Evolutionary conservation across 2,888 invertebrate genomes (phyloP), one percentile per base, ranked within the genome.

Genomic region (Cryptops parisi): DNA sequence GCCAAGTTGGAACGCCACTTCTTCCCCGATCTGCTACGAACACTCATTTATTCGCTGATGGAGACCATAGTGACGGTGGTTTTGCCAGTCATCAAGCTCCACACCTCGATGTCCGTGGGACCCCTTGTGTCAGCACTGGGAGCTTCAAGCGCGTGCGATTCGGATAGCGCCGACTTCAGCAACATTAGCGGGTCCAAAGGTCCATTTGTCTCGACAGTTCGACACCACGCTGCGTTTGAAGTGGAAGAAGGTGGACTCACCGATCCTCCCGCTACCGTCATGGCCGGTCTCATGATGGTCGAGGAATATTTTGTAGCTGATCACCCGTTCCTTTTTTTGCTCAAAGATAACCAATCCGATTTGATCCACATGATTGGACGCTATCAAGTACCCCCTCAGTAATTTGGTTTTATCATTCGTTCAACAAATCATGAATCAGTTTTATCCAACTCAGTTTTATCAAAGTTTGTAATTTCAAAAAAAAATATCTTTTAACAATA

Each of bases 241-340:
- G 19, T 41, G 43, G 19, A 6, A 5, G 43, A 41, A 19, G 43
- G 19, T 6, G 43, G 43, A 5, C 5, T 6, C 9, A 41, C 6
- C 43, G 43, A 41, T n/a, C 43, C 43, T 5, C 43, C 17, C 43
- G 5, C n/a, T 21, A 6, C n/a, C 12, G 19, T 6, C 5, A 5
- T 17, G 6, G 9, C 6, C 12, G 43, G n/a, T 6, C n/a, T 21
- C 12, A 19, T 6, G 15, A 5, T 17, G 6, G 43, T 41, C n/a
- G 43, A 41, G 19, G 43, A 41, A 17, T 41, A 41, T n/a, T 41
- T 41, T 21, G 43, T 41, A 5, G 43, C 43, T 6, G 43, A 41
- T n/a, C 43, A 41, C 19, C 43, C 43, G 12, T 41, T 41, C 19
- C 43, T 41, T 9, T 41, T 41, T 41, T 5, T 41, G 15, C n/a